These are phyloP conservation scores for Drosophila leontia DNA, from an alignment of 1,140 invertebrate species.

Conservation along the genomic window DNA sequence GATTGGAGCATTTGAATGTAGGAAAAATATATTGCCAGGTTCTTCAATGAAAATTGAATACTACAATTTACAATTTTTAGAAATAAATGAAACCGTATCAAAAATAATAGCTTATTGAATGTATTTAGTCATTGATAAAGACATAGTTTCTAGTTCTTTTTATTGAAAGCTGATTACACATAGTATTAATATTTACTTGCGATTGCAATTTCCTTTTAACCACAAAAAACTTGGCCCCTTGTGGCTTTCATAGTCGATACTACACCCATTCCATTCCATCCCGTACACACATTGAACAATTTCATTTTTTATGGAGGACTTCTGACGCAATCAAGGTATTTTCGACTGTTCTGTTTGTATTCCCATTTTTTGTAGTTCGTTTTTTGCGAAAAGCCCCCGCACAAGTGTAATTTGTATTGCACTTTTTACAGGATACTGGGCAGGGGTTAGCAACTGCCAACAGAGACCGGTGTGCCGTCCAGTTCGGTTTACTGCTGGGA, in stretches of 20 bases:
- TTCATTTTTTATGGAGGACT: constrained; percentile 26
- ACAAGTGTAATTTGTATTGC: constrained; percentile 54
- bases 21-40: no score
- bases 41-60: no score
- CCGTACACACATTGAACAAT: constrained; percentile 26
- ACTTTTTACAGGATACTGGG: constrained; percentile 34
- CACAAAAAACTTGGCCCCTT: neutral
- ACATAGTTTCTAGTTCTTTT: neutral
- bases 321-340: constrained; percentile 56
- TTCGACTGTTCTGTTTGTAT: constrained; percentile 43
- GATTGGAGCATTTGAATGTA: neutral
- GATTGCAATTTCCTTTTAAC: constrained; percentile 7
- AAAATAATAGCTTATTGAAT: neutral
- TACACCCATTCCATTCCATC: constrained; percentile 3
- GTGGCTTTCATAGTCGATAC: neutral
- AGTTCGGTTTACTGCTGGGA: constrained; percentile 22
- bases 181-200: constrained; percentile 6
- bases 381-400: constrained; percentile 16
- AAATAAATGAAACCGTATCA: no score
- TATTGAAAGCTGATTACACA: constrained; percentile 7
- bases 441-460: constrained; percentile 35
- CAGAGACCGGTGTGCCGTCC: constrained; percentile 17
- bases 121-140: neutral
- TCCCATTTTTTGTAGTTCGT: neutral
- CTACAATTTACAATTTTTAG: no score